These are phyloP conservation scores for Homarus gammarus DNA, from an alignment of 2,888 invertebrate genomes.

Conservation along the genomic window DNA sequence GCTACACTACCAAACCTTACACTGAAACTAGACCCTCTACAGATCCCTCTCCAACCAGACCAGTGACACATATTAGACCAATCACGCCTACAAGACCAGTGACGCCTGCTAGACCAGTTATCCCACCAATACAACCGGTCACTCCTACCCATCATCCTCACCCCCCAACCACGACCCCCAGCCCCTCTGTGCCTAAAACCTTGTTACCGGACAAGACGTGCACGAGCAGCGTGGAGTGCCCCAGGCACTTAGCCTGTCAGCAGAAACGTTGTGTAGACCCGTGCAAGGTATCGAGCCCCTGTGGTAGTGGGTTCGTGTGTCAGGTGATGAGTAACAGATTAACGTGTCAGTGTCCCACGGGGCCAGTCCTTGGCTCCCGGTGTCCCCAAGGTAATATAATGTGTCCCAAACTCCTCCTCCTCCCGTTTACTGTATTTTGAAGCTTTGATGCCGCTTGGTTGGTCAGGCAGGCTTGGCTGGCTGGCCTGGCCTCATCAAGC, in stretches of 20 bases:
- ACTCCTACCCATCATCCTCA: background rate
- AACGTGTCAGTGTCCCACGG: conserved; percentile 75
- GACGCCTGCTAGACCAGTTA: background rate
- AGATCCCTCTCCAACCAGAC: background rate
- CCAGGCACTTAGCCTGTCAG: conserved; percentile 89
- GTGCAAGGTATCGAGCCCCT: conserved; percentile 81
- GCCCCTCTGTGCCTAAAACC: conserved; percentile 51
- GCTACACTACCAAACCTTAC: background rate
- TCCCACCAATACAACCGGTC: background rate
- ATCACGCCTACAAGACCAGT: background rate
- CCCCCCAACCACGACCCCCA: conserved; percentile 24
- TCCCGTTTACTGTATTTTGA: conserved; percentile 19
- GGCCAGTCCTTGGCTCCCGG: conserved; percentile 64
- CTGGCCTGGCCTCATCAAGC: background rate
- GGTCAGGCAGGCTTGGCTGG: conserved; percentile 14
- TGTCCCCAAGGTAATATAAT: conserved; percentile 75
- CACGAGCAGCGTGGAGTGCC: conserved; percentile 88
- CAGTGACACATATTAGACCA: background rate
- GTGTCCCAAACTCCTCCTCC: conserved; percentile 30
- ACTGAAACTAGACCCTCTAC: background rate
- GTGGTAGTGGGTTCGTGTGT: conserved; percentile 80
- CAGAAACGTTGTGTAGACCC: conserved; percentile 81
- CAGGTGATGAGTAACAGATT: conserved; percentile 67
- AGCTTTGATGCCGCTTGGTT: conserved; percentile 32
- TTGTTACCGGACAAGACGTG: conserved; percentile 85